Conservation (phyloP, 1,140 invertebrate genomes). For the Colletes latitarsis region DNA sequence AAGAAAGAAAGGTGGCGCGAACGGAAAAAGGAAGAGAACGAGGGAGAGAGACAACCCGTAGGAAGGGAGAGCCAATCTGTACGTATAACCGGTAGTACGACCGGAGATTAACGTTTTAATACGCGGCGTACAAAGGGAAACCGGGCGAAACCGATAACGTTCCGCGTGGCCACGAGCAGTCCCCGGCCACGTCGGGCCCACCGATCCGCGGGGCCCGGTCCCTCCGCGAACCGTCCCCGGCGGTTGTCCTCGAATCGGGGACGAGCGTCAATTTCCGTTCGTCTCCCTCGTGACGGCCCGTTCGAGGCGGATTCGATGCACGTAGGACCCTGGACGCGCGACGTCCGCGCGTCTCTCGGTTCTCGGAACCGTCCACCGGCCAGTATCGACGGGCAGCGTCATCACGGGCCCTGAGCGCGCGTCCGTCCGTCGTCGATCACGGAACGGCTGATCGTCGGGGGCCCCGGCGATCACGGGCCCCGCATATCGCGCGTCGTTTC, state of each 20-base stretch:
- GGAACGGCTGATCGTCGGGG: background rate
- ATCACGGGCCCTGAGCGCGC: background rate
- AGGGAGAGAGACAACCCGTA: conserved; percentile 3
- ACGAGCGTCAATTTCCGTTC: conserved; percentile 7
- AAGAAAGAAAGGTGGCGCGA: background rate
- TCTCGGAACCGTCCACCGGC: background rate
- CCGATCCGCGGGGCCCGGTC: background rate
- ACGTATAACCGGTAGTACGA: conserved; percentile 75
- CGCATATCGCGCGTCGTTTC: background rate
- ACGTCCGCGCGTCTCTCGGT: conserved; percentile 24
- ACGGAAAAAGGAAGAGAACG: background rate
- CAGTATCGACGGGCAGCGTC: background rate
- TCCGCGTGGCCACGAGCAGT: background rate
- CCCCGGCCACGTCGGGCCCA: background rate
- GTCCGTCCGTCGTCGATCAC: background rate
- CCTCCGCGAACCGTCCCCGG: background rate
- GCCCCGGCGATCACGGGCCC: background rate
- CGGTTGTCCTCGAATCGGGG: background rate
- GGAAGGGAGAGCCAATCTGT: conserved; percentile 56
- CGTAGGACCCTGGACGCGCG: conserved; percentile 39
- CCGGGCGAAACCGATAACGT: conserved; percentile 58
- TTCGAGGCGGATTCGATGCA: conserved; percentile 11
- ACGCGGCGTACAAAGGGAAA: conserved; percentile 63
- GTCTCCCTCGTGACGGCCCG: background rate
- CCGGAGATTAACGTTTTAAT: conserved; percentile 77